Percentiles rank a stretch among this genome's conserved stretches.
Conservation (phyloP, 2,113 vertebrate species). For the Chloebia gouldiae region DNA sequence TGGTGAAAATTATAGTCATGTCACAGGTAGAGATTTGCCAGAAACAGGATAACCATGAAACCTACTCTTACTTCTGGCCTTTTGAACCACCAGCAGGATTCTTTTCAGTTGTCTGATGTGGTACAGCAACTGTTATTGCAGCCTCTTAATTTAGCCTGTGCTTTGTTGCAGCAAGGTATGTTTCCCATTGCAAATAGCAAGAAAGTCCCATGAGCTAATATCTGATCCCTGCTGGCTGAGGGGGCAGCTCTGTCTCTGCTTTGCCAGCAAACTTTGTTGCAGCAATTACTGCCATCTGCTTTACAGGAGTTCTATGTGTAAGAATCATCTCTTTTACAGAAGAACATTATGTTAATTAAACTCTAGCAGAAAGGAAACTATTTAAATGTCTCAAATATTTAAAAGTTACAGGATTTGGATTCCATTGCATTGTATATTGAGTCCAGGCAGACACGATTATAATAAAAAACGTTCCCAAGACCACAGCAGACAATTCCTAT, state of each 20-base stretch:
- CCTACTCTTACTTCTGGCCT: constrained; percentile 7
- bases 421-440: background rate
- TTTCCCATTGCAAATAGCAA: background rate
- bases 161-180: background rate
- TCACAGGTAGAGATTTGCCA: constrained; percentile 46
- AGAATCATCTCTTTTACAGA: background rate
- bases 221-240: background rate
- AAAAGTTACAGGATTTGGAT: background rate
- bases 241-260: background rate
- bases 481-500: background rate
- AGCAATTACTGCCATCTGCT: background rate
- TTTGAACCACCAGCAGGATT: background rate
- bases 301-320: background rate
- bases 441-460: background rate
- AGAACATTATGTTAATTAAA: background rate
- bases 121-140: constrained; percentile 27
- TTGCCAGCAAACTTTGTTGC: background rate
- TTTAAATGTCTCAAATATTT: constrained; percentile 11
- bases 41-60: constrained; percentile 38
- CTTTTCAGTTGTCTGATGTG: constrained; percentile 41
- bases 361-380: background rate
- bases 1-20: constrained; percentile 44
- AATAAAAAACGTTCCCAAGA: background rate
- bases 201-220: background rate
- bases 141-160: constrained; percentile 22